phyloP scores from a whole-genome alignment of 1,140 invertebrate species.

The Panagrolaimus sp. region DNA sequence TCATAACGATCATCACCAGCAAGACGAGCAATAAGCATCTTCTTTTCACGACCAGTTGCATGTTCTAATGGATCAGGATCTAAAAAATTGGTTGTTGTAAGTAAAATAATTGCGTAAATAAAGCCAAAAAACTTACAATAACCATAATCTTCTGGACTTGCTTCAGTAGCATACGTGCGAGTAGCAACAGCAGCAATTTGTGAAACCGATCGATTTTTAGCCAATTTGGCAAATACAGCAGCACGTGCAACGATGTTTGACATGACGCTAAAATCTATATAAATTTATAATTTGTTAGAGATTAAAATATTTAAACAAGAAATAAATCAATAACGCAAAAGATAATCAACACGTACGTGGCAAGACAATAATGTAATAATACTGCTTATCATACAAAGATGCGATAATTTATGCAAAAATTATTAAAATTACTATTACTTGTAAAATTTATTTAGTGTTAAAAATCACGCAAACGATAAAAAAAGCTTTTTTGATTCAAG shows the following conservation, averaged over 20 bases:
- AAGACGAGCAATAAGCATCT: constrained; percentile 74
- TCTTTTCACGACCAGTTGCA: constrained; percentile 83
- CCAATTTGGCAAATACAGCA: constrained; percentile 28
- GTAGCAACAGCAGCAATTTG: constrained; percentile 21
- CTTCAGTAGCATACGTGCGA: constrained; percentile 51
- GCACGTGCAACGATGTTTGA: background rate
- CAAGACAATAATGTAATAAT: no score
- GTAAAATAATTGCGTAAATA: no score
- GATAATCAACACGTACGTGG: no score
- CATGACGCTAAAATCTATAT: background rate
- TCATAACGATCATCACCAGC: constrained; percentile 72
- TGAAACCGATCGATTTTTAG: constrained; percentile 18
- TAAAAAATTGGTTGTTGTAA: constrained; percentile 29
- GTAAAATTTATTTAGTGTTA: no score
- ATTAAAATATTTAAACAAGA: no score
- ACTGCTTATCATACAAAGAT: no score
- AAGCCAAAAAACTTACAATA: constrained; percentile 47
- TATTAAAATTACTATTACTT: no score
- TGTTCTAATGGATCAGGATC: constrained; percentile 77
- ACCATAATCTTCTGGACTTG: constrained; percentile 58
- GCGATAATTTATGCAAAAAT: no score
- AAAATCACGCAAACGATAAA: no score
- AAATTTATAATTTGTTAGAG: no score
- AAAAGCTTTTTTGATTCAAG: no score
- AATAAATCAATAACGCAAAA: no score